Conservation (phyloP, 2,888 invertebrate species). For the Penaeus monodon region DNA sequence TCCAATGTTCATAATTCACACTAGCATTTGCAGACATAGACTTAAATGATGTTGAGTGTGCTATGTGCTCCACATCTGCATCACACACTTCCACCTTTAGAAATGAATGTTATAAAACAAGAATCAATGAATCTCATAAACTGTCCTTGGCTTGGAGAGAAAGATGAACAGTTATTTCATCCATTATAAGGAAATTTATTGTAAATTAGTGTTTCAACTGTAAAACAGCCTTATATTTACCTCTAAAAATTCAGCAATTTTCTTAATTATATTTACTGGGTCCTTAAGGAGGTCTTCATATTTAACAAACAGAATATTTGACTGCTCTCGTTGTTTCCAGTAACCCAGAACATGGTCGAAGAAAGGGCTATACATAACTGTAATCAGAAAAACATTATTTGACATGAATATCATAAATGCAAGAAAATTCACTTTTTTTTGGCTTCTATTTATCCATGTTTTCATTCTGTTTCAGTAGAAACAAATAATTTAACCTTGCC, state of each 20-base stretch:
- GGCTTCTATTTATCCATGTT: too few relatives aligned
- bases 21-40: conserved; percentile 72
- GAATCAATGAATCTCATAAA: background rate
- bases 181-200: background rate
- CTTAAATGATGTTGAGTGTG: conserved; percentile 71
- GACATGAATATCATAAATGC: background rate
- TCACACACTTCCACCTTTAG: conserved; percentile 65
- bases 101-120: background rate
- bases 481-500: too few relatives aligned
- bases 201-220: background rate
- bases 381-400: conserved; percentile 33
- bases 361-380: conserved; percentile 68
- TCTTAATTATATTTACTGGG: conserved; percentile 68
- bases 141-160: background rate
- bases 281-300: conserved; percentile 68
- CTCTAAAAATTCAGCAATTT: conserved; percentile 70
- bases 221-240: conserved; percentile 33
- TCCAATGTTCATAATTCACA: conserved; percentile 71
- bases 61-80: conserved; percentile 68
- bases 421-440: background rate
- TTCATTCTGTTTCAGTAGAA: too few relatives aligned
- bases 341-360: conserved; percentile 68
- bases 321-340: conserved; percentile 66
- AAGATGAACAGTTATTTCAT: background rate
- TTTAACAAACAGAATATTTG: conserved; percentile 67